Percentiles rank a stretch among this genome's conserved stretches.
phyloP scores from a whole-genome alignment of 2,888 invertebrate species.

The Campoplex nolae region DNA sequence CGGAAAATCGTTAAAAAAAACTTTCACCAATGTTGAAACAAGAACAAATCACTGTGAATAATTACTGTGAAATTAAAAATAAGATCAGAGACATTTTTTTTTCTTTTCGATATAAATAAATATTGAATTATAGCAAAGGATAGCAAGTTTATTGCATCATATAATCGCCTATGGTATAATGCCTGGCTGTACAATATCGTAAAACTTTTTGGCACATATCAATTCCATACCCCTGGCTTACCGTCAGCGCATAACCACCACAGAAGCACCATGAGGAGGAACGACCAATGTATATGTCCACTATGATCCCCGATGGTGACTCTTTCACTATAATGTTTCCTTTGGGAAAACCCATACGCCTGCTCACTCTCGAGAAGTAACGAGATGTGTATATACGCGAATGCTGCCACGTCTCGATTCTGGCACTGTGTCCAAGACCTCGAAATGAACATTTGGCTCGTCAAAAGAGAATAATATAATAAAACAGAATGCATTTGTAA shows the following conservation, averaged over 20 bases:
- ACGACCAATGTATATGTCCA: neutral
- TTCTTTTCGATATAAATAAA: neutral
- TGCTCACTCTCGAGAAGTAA: conserved; percentile 38
- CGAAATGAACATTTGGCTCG: neutral
- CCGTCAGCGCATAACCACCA: conserved; percentile 12
- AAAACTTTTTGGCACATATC: conserved; percentile 36
- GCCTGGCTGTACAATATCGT: neutral
- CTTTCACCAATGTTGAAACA: neutral
- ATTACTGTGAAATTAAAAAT: neutral
- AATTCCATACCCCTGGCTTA: conserved; percentile 2
- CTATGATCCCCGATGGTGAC: conserved; percentile 21
- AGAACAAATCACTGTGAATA: neutral
- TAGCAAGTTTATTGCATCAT: neutral
- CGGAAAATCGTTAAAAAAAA: neutral
- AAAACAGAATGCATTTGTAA: neutral
- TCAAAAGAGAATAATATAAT: neutral
- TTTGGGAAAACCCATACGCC: conserved; percentile 46
- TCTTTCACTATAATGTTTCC: conserved; percentile 52
- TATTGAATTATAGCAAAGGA: neutral
- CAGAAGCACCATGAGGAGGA: conserved; percentile 22
- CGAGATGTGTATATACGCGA: conserved; percentile 32
- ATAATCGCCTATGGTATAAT: neutral
- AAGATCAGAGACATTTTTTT: too few relatives aligned
- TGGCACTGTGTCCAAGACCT: neutral
- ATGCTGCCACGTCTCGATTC: neutral